Evolutionary conservation across 2,888 invertebrate genomes (phyloP).

Genomic region (Trissoscelio sp.): DNA sequence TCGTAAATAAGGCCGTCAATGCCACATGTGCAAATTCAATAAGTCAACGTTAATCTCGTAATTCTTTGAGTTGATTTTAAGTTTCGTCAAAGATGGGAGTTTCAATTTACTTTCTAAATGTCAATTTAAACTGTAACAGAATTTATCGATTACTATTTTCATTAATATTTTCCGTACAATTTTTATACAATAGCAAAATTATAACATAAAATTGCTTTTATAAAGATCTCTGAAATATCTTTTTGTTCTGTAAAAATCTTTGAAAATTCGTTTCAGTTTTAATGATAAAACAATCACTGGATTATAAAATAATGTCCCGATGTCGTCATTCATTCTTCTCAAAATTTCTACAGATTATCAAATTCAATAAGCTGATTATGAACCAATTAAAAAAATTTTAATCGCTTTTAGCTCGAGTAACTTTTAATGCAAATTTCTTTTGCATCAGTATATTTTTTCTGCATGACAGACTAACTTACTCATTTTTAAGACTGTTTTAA

Average conservation of each 20-base stretch:
- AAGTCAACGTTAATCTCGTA: conserved; percentile 31
- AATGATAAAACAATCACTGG: background rate
- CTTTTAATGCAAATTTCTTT: too few relatives aligned
- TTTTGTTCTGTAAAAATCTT: background rate
- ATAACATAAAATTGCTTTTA: background rate
- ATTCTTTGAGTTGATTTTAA: conserved; percentile 26
- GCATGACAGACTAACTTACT: too few relatives aligned
- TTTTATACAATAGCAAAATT: background rate
- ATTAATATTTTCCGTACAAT: conserved; percentile 17
- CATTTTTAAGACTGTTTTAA: too few relatives aligned
- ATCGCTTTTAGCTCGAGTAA: too few relatives aligned
- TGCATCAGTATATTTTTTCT: too few relatives aligned
- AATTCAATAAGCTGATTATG: too few relatives aligned
- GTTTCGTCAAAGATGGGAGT: conserved; percentile 1
- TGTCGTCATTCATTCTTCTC: too few relatives aligned
- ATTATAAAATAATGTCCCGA: too few relatives aligned
- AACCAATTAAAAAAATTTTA: too few relatives aligned
- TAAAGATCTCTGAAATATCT: background rate
- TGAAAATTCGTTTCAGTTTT: background rate
- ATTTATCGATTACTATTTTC: background rate
- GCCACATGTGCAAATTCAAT: conserved; percentile 23
- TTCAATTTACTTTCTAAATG: conserved; percentile 14
- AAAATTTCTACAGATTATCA: too few relatives aligned
- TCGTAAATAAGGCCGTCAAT: conserved; percentile 31
- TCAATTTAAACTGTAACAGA: conserved; percentile 16